Evolutionary conservation across 2,797 vertebrate species (phyloP), one percentile per base, ranked within the genome.

Genomic region (Aldrovandia affinis): DNA sequence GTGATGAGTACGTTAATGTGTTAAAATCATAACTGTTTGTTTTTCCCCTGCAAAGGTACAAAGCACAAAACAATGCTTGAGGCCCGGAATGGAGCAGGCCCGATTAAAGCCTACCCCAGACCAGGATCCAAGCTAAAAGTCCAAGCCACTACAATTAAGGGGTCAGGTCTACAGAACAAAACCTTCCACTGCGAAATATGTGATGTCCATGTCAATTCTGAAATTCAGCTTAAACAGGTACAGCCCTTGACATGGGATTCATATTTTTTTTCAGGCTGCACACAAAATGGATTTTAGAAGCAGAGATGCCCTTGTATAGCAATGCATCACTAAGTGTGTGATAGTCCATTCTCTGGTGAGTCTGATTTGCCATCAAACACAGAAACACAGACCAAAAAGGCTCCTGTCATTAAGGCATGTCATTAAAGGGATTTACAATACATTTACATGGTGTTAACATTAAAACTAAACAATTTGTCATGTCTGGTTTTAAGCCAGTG

Each of bases 41-140:
- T 42, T 50, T 73, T 73, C 39, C 39, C 30, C 25, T 47, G 25
- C 86, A 57, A 87, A 99, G 98, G 98, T 88, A 96, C 97, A 83
- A 99, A 99, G 94, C 98, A 99, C 95, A 98, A 98, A 95, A 99
- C 97, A 0, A 98, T 98, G 98, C 93, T 99, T 0, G 98, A 99
- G 91, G 98, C 98, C 88, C 95, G 98, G 42, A 98, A 97, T 0
- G 97, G 98, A 28, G 97, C 97, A 0, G 98, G 97, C 82, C 97
- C 97, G 1, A 99, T 99, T 90, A 99, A 98, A 90, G 97, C 98
- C 55, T 99, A 97, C 86, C 98, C 98, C 57, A 95, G 98, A 88
- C 96, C 97, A 5, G 98, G 97, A 84, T 96, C 97, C 85, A 96
- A 97, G 88, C 95, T 97, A 92, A 99, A 98, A 94, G 92, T 93